Evolutionary conservation across 2,888 invertebrate species (phyloP), one percentile per base, ranked within the genome.

Genomic region (Gryllus longicercus): DNA sequence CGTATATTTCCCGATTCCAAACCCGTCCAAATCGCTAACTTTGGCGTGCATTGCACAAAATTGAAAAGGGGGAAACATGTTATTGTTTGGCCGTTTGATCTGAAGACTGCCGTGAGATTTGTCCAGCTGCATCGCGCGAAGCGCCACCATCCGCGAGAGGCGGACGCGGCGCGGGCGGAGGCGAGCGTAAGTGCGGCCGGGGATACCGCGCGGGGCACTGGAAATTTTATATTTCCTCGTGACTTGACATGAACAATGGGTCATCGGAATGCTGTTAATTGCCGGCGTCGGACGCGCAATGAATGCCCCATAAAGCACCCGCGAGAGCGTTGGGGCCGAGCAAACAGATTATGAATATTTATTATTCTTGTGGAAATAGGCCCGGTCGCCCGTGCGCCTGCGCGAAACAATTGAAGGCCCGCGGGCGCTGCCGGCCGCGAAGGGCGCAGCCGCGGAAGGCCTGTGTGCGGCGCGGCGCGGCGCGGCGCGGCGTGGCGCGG

Each of bases 161-260:
- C 4, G 63, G 63, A 0, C 3, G 14, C 5, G 16, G 63, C 10
- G n/a, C 3, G 63, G 14, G 63, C 63, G 63, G 63, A 14, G 16
- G 63, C 14, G 63, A 14, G n/a, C 63, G n/a, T n/a, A 63, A 63
- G 16, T 4, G n/a, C n/a, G 63, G 63, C n/a, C 63, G 63, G 63
- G 16, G 63, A 63, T 63, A n/a, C 63, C 63, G n/a, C 63, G 14
- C 63, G n/a, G 63, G 8, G 63, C 14, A 16, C 12, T 18, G n/a
- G n/a, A 63, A 63, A 63, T 18, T 18, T 63, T 63, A 63, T n/a
- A 63, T 63, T 18, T 14, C n/a, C 63, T 63, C 63, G 63, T 63
- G 63, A 63, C 63, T 63, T n/a, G 63, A 63, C 63, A n/a, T 63
- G 63, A 63, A 63, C 63, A 63, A 63, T 63, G 63, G 63, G n/a